phyloP scores from a whole-genome alignment of 2,113 vertebrate species.

The Apteryx mantelli region DNA sequence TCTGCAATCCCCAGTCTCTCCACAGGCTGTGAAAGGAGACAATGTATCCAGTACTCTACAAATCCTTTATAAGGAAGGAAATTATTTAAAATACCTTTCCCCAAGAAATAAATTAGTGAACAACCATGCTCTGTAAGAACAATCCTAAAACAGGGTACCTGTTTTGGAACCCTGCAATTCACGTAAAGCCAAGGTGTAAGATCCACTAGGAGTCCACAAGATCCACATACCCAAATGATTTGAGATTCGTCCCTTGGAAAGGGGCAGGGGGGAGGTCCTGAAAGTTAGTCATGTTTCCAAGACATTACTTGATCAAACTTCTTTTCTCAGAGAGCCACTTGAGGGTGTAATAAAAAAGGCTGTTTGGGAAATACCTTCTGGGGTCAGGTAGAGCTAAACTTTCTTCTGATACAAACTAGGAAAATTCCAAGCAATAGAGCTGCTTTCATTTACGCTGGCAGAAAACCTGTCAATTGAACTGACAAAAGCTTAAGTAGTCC shows the following conservation, averaged over 20 bases:
- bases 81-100: not conserved
- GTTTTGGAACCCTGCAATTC: not conserved
- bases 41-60: not conserved
- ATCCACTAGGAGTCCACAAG: not conserved
- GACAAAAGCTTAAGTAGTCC: not conserved
- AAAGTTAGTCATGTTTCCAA: not conserved
- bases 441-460: not conserved
- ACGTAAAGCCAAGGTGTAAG: not conserved
- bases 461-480: rapidly evolving
- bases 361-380: not conserved
- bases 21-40: not conserved
- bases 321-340: not conserved
- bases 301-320: not conserved
- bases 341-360: not conserved
- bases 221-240: not conserved
- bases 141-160: not conserved
- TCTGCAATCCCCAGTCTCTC: rapidly evolving
- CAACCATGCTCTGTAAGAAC: not conserved
- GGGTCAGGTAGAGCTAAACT: not conserved
- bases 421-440: not conserved
- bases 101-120: not conserved
- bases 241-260: not conserved
- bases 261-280: not conserved
- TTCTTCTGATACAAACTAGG: not conserved
- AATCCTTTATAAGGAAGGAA: not conserved